Base-by-base conservation (phyloP, 2,113 vertebrate genomes). In the Nothoprocta perdicaria region DNA sequence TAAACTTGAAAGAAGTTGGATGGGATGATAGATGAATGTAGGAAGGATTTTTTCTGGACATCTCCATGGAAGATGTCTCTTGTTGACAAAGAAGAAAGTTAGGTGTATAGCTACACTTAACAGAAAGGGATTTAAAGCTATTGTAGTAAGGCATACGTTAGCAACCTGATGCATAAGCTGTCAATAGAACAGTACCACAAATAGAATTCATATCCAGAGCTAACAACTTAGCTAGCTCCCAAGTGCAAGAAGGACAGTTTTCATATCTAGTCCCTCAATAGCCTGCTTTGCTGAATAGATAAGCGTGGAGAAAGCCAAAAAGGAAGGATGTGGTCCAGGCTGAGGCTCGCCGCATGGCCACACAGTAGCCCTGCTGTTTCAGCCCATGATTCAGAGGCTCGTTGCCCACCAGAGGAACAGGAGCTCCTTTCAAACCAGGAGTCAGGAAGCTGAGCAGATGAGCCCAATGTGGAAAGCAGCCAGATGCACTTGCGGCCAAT, bases 341-440 rank as follows among this genome's bases (percentile, higher is more conserved):
- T 63, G 46, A 66, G 18, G 8, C 45, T 41, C 65, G 60, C 67
- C 40, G 17, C n/a, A 72, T 18, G 7, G 57, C 84, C 23, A 33
- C 46, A n/a, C 50, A 84, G 55, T 38, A 82, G 46, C 35, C 55
- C 46, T 50, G 31, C 45, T 81, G 5, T 67, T 89, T 82, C 65
- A 84, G 26, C 13, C 10, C 61, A 9, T 35, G 52, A 66, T 91
- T 60, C 53, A n/a, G 72, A 23, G 71, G 67, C 55, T 78, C 12
- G 85, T 77, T 91, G 79, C 50, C 71, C 16, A 17, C 69, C n/a
- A 48, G n/a, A 33, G 38, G 13, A 96, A 95, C 84, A 91, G 81
- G 77, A 84, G 26, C 24, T 33, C 22, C 35, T 96, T 91, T 95
- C 66, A 85, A 80, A 83, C 62, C n/a, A 52, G 60, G 60, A 91